Evolutionary conservation across 2,888 invertebrate genomes (phyloP), one percentile per base, ranked within the genome.

Genomic region (Plebejus anna): DNA sequence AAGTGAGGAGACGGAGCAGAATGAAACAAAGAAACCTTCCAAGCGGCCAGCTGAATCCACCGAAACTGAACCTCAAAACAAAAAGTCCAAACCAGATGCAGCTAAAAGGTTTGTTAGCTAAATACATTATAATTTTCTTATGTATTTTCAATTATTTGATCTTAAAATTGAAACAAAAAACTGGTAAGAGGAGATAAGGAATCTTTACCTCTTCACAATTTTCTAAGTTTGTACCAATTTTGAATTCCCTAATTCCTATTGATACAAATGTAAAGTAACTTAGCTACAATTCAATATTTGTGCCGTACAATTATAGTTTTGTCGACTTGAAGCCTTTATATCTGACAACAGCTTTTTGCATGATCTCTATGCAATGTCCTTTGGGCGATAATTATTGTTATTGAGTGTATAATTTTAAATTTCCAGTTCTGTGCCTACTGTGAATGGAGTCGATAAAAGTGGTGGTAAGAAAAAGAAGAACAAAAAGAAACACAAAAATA

Each of bases 11-110:
- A 81, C 47, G 1, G 61, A 83, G 57, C 77, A 78, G n/a, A 84
- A 82, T 32, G 83, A 83, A 75, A 66, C 72, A 76, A 82, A 81
- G 51, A 75, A 76, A 42, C 79, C 86, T 22, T 79, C 82, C 0
- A 92, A 91, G 81, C 85, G 90, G 80, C 77, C 87, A 6, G 90
- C 88, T 13, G 82, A 82, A 2, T 36, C 80, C 16, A 78, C 79
- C 72, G 79, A 77, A 55, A 51, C 80, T 57, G 87, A 86, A 77
- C 87, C 88, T 32, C 80, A 84, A 75, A 86, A 82, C 32, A 92
- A 91, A 83, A 92, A 90, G 79, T 85, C 81, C 36, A 89, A 90
- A 82, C 79, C 81, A 59, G 77, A 79, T 22, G 79, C 82, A 72
- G 79, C 80, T 78, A 78, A 78, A 16, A 84, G 81, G 85, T 84